Conservation (phyloP, 2,797 vertebrate genomes). For the Zenarchopterus dispar region DNA sequence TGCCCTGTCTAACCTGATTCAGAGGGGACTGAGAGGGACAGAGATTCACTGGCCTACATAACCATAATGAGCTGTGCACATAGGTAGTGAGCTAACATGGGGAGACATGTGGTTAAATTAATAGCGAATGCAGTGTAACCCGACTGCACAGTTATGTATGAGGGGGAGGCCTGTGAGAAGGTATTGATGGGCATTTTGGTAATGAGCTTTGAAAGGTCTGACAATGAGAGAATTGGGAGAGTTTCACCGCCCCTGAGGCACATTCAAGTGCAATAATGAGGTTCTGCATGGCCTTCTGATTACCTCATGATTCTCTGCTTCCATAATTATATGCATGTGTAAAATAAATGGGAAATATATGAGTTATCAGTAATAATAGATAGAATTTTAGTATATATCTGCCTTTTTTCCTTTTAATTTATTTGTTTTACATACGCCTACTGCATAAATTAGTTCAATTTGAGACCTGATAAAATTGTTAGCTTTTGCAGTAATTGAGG, state of each 20-base stretch:
- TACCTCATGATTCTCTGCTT: conserved; percentile 15
- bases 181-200: conserved; percentile 59
- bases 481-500: too few relatives aligned
- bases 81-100: conserved; percentile 55
- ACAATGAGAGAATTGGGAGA: conserved; percentile 51
- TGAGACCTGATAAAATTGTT: too few relatives aligned
- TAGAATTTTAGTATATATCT: neutral
- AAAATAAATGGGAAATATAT: neutral
- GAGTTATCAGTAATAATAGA: neutral
- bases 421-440: neutral
- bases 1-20: conserved; percentile 51
- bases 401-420: neutral
- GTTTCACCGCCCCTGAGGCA: conserved; percentile 53
- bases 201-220: conserved; percentile 55
- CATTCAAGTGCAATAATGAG: conserved; percentile 60
- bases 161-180: conserved; percentile 35
- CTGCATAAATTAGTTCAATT: neutral
- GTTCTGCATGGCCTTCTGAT: conserved; percentile 38
- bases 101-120: conserved; percentile 54
- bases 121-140: conserved; percentile 31
- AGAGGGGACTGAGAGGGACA: conserved; percentile 33
- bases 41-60: conserved; percentile 70
- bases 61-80: conserved; percentile 67
- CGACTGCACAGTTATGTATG: conserved; percentile 21
- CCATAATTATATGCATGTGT: conserved; percentile 17